Evolutionary conservation across 2,888 invertebrate species (phyloP), one percentile per base, ranked within the genome.

Genomic region (Eupithecia pulchellata): DNA sequence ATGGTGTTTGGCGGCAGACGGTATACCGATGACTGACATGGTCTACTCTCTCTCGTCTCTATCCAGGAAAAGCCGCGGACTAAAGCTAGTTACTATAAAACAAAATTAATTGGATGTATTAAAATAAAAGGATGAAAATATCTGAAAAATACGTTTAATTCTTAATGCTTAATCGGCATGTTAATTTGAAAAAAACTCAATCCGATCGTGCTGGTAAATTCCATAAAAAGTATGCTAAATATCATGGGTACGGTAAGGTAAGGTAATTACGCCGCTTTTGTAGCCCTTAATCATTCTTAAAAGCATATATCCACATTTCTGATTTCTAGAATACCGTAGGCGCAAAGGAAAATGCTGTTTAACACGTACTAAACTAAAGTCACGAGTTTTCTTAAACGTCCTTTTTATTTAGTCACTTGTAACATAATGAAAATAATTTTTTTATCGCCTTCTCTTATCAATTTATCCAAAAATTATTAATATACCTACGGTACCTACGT

Each of bases 221-320:
- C 57, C 17, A 27, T 29, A 42, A 39, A 36, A 25, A 60, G 36
- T 72, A 72, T 65, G 64, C 65, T 68, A 63, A 72, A 68, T 72
- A 63, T 68, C 62, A 62, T 14, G 34, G 64, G 27, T 65, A 60
- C 29, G 57, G 25, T 25, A 25, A 52, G 52, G 52, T 52, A 58
- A 39, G 6, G 36, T 67, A 73, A 73, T 70, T 73, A 70, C 58
- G 39, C 62, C 68, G 66, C 68, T 68, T 69, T 64, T 67, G 65
- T 30, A 39, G 62, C 14, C 58, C 25, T 52, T 62, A 66, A 69
- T 66, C 67, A 73, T 66, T 66, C 63, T 60, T 42, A 63, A 61
- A 42, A 68, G 62, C 63, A 36, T 17, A 25, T 66, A 30, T 29
- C 29, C 36, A 61, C 64, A 68, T 47, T 71, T 65, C 25, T 57